Evolutionary conservation across 2,888 invertebrate species (phyloP).

Genomic region (Latheticus oryzae): DNA sequence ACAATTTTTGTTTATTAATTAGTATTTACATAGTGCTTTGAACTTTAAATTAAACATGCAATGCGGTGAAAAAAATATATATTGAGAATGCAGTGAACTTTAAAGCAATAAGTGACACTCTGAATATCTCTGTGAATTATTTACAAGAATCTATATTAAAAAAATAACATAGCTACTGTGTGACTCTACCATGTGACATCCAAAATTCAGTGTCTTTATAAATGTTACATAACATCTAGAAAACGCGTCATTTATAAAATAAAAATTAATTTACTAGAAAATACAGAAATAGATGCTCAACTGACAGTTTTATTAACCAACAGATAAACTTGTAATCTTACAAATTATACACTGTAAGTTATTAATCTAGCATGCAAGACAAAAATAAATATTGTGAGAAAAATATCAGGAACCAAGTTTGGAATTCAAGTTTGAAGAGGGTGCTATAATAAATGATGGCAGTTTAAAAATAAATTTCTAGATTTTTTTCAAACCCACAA

Average conservation of each 20-base stretch:
- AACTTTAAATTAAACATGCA: conserved; percentile 30
- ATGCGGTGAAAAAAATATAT: conserved; percentile 32
- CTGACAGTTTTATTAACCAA: too few relatives aligned
- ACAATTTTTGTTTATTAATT: conserved; percentile 26
- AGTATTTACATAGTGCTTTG: conserved; percentile 34
- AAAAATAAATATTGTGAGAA: too few relatives aligned
- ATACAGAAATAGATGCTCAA: too few relatives aligned
- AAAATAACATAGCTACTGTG: conserved; percentile 9
- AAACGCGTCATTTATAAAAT: too few relatives aligned
- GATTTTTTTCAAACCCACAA: conserved; percentile 14
- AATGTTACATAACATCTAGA: conserved; percentile 10
- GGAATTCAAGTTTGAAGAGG: conserved; percentile 23
- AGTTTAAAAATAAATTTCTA: conserved; percentile 28
- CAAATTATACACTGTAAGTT: too few relatives aligned
- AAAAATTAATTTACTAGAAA: too few relatives aligned
- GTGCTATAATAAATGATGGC: conserved; percentile 24
- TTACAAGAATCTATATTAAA: conserved; percentile 18
- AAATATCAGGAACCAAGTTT: too few relatives aligned
- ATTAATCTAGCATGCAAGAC: conserved; percentile 6
- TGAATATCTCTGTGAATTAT: conserved; percentile 19
- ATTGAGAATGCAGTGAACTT: conserved; percentile 23
- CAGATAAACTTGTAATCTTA: too few relatives aligned
- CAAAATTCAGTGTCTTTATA: conserved; percentile 7
- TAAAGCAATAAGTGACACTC: conserved; percentile 23
- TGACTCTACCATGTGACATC: conserved; percentile 13